These are phyloP conservation scores for Aradus depressus DNA, from an alignment of 2,888 invertebrate species.

Conservation along the genomic window DNA sequence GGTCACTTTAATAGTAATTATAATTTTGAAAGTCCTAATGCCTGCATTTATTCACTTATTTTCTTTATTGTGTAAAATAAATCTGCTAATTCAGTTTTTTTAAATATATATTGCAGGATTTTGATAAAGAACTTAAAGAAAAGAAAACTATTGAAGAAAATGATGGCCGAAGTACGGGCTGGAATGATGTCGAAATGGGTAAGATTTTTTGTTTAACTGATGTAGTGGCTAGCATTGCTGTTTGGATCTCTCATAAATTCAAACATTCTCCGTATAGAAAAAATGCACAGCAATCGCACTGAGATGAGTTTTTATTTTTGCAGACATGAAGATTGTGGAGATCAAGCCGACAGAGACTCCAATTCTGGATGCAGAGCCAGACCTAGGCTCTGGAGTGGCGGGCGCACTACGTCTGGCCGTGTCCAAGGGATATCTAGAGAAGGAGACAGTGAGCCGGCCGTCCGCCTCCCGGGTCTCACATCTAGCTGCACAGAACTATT, in stretches of 20 bases:
- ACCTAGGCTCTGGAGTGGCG: conserved; percentile 81
- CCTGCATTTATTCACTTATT: background rate
- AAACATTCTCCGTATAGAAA: too few species aligned
- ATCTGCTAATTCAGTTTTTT: background rate
- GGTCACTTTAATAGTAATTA: too few species aligned
- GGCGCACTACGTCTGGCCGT: conserved; percentile 82
- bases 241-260: too few species aligned
- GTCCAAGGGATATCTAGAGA: conserved; percentile 88
- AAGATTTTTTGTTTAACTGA: too few species aligned
- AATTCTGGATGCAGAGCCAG: conserved; percentile 84
- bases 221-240: too few species aligned
- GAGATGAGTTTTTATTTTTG: conserved; percentile 3
- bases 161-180: conserved; percentile 66
- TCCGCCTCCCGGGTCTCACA: conserved; percentile 61
- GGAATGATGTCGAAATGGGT: conserved; percentile 70
- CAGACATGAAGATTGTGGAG: conserved; percentile 40
- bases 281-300: background rate
- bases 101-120: conserved; percentile 1
- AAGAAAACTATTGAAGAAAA: conserved; percentile 45
- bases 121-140: conserved; percentile 37
- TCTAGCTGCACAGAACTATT: conserved; percentile 66
- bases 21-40: too few species aligned
- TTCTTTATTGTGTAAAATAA: background rate
- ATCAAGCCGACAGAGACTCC: conserved; percentile 48
- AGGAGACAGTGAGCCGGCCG: conserved; percentile 60